phyloP scores from a whole-genome alignment of 2,797 vertebrate species.

The Pangasius sanitwongsei region DNA sequence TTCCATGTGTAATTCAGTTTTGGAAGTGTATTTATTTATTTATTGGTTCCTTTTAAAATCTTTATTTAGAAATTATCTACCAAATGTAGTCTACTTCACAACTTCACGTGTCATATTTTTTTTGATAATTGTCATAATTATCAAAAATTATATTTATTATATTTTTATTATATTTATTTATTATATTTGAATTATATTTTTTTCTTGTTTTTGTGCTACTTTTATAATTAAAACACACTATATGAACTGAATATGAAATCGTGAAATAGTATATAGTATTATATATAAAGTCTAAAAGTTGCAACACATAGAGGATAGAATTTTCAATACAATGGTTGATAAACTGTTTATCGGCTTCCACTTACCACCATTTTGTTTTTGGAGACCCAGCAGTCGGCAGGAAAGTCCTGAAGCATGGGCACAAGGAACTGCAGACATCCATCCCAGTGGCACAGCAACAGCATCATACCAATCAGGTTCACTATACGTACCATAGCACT shows the following conservation, averaged over 20 bases:
- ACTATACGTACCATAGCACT: slow-evolving; percentile 95
- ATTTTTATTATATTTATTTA: too few species aligned
- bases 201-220: not conserved
- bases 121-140: not conserved
- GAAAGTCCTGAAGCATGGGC: slow-evolving; percentile 98
- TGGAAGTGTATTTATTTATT: not conserved
- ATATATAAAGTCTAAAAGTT: too few species aligned
- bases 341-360: slow-evolving; percentile 27
- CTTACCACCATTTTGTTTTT: slow-evolving; percentile 98
- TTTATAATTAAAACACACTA: not conserved
- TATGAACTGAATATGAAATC: too few species aligned
- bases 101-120: not conserved
- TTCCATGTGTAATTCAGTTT: not conserved
- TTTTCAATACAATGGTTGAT: not conserved
- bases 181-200: not conserved
- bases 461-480: slow-evolving; percentile 98
- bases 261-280: too few species aligned
- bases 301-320: not conserved
- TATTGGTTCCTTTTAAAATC: not conserved
- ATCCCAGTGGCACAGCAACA: slow-evolving; percentile 97
- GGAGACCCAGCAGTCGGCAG: slow-evolving; percentile 94
- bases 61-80: not conserved
- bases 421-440: slow-evolving; percentile 76
- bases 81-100: not conserved
- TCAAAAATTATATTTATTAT: too few species aligned